Conservation (phyloP, 2,113 vertebrate genomes). For the Myiozetetes cayanensis region DNA sequence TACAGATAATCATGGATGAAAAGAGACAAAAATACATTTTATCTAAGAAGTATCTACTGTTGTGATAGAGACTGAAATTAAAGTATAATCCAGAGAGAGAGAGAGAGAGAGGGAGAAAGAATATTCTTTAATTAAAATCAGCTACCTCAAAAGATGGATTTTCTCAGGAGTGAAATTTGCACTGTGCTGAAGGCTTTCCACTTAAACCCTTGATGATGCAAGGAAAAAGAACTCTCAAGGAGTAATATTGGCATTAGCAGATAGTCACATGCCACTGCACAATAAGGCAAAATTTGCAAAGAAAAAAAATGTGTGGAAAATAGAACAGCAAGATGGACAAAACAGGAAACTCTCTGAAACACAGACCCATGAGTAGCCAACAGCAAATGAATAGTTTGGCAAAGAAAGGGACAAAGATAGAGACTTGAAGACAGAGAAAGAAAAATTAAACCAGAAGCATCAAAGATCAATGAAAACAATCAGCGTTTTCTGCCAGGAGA, state of each 20-base stretch:
- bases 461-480: conserved; percentile 51
- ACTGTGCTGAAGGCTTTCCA: conserved; percentile 52
- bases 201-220: conserved; percentile 58
- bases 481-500: neutral
- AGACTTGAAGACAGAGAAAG: neutral
- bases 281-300: neutral
- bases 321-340: neutral
- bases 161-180: conserved; percentile 65
- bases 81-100: conserved; percentile 56
- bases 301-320: neutral
- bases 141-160: conserved; percentile 62
- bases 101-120: neutral
- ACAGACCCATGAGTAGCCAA: neutral
- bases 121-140: conserved; percentile 67
- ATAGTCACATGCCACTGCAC: conserved; percentile 8
- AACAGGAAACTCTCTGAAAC: neutral
- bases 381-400: neutral
- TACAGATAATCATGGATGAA: conserved; percentile 55
- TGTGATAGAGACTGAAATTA: conserved; percentile 65
- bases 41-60: conserved; percentile 61
- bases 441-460: conserved; percentile 33
- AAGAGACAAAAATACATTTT: conserved; percentile 61
- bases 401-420: neutral
- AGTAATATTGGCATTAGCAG: conserved; percentile 32
- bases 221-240: conserved; percentile 9